phyloP scores from a whole-genome alignment of 2,888 invertebrate genomes.

The Pantelozetes paolii region DNA sequence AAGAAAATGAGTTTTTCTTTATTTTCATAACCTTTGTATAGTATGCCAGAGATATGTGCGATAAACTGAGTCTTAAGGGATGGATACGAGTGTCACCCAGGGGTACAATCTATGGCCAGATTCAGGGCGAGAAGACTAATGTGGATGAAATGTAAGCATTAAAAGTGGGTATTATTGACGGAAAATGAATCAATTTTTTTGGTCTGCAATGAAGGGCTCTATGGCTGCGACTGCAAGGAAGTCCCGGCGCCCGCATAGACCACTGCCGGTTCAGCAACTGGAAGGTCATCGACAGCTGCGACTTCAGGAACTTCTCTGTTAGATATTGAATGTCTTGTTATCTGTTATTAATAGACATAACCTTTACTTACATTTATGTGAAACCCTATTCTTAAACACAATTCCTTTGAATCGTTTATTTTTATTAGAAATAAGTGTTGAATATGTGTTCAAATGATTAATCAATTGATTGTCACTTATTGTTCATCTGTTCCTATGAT shows the following conservation, averaged over 20 bases:
- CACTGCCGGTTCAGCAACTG: slow-evolving; percentile 54
- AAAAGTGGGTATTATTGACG: background rate
- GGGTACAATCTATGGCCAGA: slow-evolving; percentile 81
- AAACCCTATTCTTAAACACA: no score
- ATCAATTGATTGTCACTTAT: no score
- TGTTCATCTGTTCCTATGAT: no score
- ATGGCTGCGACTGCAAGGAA: slow-evolving; percentile 51
- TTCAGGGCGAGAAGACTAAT: slow-evolving; percentile 73
- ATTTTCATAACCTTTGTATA: slow-evolving; percentile 52
- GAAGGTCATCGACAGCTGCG: slow-evolving; percentile 66
- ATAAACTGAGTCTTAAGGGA: slow-evolving; percentile 65
- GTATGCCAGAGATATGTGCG: slow-evolving; percentile 69
- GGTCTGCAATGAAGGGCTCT: slow-evolving; percentile 48
- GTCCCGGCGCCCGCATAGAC: slow-evolving; percentile 51
- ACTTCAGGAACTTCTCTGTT: slow-evolving; percentile 72
- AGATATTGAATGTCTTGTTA: slow-evolving; percentile 61
- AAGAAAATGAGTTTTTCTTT: background rate
- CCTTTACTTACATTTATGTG: no score
- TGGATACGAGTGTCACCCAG: slow-evolving; percentile 83
- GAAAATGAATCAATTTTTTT: background rate
- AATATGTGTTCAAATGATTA: no score
- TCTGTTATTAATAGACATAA: no score
- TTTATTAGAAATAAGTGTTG: no score
- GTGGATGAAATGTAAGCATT: slow-evolving; percentile 75
- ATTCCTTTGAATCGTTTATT: no score